phyloP scores from a whole-genome alignment of 2,113 vertebrate genomes.

The Ciconia maguari region DNA sequence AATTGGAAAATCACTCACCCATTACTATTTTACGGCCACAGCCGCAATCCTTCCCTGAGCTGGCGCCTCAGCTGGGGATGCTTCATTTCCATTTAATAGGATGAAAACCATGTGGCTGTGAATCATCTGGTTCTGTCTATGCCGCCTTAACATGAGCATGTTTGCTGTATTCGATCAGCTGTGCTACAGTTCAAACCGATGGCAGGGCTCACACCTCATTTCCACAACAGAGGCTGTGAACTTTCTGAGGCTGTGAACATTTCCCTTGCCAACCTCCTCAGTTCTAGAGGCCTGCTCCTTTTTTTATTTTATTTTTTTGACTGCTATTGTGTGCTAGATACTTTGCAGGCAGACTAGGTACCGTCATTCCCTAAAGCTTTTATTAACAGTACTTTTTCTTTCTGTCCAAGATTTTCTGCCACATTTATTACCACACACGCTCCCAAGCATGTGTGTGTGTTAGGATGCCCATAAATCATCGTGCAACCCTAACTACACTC shows the following conservation, averaged over 20 bases:
- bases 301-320: background rate
- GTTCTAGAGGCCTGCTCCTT: background rate
- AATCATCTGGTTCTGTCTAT: conserved; percentile 11
- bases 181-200: background rate
- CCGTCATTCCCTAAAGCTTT: background rate
- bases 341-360: background rate
- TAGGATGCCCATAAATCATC: background rate
- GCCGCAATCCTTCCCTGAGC: background rate
- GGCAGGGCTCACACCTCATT: conserved; percentile 1
- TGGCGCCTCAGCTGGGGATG: background rate
- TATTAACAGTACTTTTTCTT: background rate
- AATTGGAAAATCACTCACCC: conserved; percentile 55
- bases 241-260: background rate
- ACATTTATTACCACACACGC: background rate
- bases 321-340: background rate
- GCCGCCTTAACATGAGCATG: background rate
- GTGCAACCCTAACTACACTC: background rate
- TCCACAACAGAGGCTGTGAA: background rate
- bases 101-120: background rate
- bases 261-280: background rate
- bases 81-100: conserved; percentile 47
- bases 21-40: background rate
- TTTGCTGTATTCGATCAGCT: background rate
- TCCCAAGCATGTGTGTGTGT: accelerated
- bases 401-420: background rate